Evolutionary conservation across 2,797 vertebrate species (phyloP), one percentile per base, ranked within the genome.

Genomic region (Morus bassanus): DNA sequence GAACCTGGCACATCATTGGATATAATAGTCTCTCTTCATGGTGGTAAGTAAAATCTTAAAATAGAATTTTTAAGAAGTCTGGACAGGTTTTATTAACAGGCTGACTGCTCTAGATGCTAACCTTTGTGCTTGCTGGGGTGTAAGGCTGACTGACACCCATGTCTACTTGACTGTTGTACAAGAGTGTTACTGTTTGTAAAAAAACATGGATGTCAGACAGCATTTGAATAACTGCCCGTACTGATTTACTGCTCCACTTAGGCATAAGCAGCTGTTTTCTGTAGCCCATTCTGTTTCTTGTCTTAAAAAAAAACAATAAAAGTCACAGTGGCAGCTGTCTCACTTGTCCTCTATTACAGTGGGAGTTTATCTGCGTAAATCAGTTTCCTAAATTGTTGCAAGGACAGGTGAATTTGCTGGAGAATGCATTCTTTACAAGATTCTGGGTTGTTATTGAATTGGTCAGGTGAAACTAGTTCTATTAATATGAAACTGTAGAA

Each of bases 1-100:
- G 99, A 99, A 67, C 98, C 99, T 11, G 99, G 99, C 27, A 98
- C 98, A 15, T 99, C 98, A 0, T 79, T 99, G n/a, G 99, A 99
- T 64, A 99, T 99, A 78, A 95, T 99, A 50, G 98, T 99, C 28
- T 99, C 99, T 84, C 98, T 99, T 85, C 99, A 99, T 60, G 99
- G 99, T 97, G 99, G 99, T 99, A 97, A 97, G 97, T 96, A 53
- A 87, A 95, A 88, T 21, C 39, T 63, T 67, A 6, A 5, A 18
- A 8, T 2, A 59, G 18, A 35, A 3, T 43, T 93, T 91, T 48
- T 45, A 41, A 67, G 39, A 86, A 87, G 25, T 59, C 39, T 77
- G 28, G 31, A 11, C 13, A 31, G 46, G 45, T 46, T 80, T 50
- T 87, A 7, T 51, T 74, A 51, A 23, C 14, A 18, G 33, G 4